Conservation (phyloP, 2,113 vertebrate genomes). For the Chlamydotis undulata region DNA sequence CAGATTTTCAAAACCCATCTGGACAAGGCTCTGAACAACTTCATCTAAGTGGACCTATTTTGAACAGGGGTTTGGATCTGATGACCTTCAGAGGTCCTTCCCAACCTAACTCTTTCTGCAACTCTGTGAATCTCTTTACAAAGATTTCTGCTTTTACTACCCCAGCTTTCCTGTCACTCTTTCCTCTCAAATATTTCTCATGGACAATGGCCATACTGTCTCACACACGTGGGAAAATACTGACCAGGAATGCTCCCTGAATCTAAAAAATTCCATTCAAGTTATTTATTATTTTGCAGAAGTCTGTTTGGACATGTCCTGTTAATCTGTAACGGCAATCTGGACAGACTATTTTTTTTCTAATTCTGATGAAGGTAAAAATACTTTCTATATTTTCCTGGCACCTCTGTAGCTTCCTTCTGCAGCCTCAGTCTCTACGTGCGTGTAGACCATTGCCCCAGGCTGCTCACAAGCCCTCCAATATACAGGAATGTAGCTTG, state of each 20-base stretch:
- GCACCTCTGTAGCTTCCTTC: not conserved
- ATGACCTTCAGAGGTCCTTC: not conserved
- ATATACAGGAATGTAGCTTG: not conserved
- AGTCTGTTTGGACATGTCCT: not conserved
- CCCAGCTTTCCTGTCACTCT: not conserved
- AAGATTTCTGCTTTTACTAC: not conserved
- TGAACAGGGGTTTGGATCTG: not conserved
- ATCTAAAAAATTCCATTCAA: slow-evolving; percentile 36
- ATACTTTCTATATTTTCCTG: not conserved
- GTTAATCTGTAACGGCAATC: not conserved
- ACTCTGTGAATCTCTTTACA: not conserved
- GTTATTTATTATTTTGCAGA: not conserved
- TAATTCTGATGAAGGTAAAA: not conserved
- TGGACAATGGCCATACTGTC: slow-evolving; percentile 7
- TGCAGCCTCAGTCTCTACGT: not conserved
- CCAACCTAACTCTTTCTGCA: not conserved
- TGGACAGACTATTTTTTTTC: not conserved
- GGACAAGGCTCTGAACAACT: not conserved
- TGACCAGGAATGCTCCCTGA: not conserved
- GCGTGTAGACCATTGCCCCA: not conserved
- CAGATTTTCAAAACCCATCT: not conserved
- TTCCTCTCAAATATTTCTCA: not conserved
- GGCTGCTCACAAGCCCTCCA: not conserved
- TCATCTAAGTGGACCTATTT: not conserved
- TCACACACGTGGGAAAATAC: not conserved